Base-by-base conservation (phyloP, 2,888 invertebrate species). In the Latrodectus hesperus region DNA sequence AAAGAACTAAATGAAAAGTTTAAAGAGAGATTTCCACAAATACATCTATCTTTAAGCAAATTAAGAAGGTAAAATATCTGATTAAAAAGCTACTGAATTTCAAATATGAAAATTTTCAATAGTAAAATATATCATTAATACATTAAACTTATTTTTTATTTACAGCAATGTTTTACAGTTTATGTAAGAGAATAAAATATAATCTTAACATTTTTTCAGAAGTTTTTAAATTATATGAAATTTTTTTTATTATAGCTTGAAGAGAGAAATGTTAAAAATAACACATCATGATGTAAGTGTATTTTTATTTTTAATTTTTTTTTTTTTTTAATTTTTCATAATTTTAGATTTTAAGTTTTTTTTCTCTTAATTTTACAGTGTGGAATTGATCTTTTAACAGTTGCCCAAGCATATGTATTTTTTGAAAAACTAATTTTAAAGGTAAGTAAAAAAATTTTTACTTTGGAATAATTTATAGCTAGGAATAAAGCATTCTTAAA, bases 1-100 rank as follows among this genome's bases (percentile, higher is more conserved):
- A 97, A 97, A 92, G 98, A 99, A 92, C 94, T 99, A 73, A 99
- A 99, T 93, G 99, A 99, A 91, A 98, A 98, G 93, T 99, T 99
- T 92, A 94, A 95, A 90, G 97, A 97, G 91, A 96, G 97, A 91
- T 99, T 98, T 93, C 99, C 99, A 0, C 95, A 96, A 91, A 96
- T 99, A 90, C 97, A 98, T 92, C 93, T 99, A 53, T 98, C 98
- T 6, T 94, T 99, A 86, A 99, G 98, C 93, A 99, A 99, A 94
- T 93, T 99, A 82, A 94, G 98, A 93, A 98, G 98, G 97, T 97
- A 93, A 91, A 90, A 84, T 65, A 77, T 55, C n/a, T 60, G 12
- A 60, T 60, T n/a, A 11, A 16, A 60, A 11, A 38, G 38, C 38
- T 38, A 38, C 4, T 38, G 38, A 4, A 38, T 38, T 38, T 38